phyloP scores from a whole-genome alignment of 1,140 invertebrate genomes.

The Pseudomyrmex pallidus region DNA sequence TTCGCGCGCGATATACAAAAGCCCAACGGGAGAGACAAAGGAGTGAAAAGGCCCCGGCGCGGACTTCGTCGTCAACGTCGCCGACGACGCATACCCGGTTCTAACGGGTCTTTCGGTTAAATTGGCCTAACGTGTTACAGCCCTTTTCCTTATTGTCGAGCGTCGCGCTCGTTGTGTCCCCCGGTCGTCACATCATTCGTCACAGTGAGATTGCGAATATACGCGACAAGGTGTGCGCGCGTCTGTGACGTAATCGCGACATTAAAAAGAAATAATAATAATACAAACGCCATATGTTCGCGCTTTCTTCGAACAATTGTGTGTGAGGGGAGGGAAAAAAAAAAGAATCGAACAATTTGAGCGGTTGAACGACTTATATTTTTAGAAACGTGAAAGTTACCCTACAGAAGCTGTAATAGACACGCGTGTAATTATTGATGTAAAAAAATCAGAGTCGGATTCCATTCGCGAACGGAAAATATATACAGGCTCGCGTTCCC shows the following conservation, averaged over 20 bases:
- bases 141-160: conserved; percentile 45
- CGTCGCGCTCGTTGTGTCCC: neutral
- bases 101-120: conserved; percentile 51
- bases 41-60: conserved; percentile 7
- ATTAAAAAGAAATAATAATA: neutral
- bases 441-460: neutral
- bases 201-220: conserved; percentile 3
- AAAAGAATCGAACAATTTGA: no score
- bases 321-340: no score
- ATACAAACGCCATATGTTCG: neutral
- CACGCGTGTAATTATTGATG: no score
- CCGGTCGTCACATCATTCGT: conserved; percentile 3
- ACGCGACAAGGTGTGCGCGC: neutral
- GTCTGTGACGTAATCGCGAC: neutral
- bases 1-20: conserved; percentile 35
- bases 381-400: neutral
- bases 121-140: conserved; percentile 37
- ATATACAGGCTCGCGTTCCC: neutral
- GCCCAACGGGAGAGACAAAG: conserved; percentile 26
- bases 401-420: no score
- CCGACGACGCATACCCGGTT: neutral
- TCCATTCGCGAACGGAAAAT: neutral
- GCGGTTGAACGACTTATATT: no score
- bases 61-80: conserved; percentile 8
- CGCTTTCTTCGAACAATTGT: neutral